phyloP scores from a whole-genome alignment of 2,113 vertebrate genomes.

The Platichthys stellatus region DNA sequence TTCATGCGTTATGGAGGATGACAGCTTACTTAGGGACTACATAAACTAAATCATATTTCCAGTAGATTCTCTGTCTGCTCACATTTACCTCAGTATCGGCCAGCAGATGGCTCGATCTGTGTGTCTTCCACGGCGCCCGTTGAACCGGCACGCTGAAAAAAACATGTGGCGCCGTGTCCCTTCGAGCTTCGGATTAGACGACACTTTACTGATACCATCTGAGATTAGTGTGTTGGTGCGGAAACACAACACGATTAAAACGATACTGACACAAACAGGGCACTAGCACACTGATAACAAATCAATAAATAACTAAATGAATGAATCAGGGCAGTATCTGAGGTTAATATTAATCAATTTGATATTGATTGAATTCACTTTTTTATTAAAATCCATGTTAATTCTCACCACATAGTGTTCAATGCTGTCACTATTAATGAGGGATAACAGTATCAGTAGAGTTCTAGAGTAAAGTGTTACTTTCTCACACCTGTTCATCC shows the following conservation, averaged over 20 bases:
- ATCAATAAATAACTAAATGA: neutral
- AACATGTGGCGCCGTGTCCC: slow-evolving; percentile 17
- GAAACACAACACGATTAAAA: slow-evolving; percentile 8
- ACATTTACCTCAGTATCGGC: slow-evolving; percentile 53
- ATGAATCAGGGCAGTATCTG: neutral
- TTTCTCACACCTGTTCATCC: no score
- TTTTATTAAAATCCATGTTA: neutral
- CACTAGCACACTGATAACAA: neutral
- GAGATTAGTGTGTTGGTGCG: slow-evolving; percentile 6
- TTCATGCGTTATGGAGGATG: slow-evolving; percentile 64
- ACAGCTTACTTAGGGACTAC: slow-evolving; percentile 75
- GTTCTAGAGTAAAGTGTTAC: no score
- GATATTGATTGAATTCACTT: neutral
- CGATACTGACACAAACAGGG: neutral
- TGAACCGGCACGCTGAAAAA: slow-evolving; percentile 29
- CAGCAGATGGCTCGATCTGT: slow-evolving; percentile 58
- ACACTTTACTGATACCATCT: slow-evolving; percentile 10
- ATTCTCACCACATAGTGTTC: neutral
- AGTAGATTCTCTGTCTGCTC: slow-evolving; percentile 63
- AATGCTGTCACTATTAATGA: no score
- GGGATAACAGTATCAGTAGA: no score
- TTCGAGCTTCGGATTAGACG: slow-evolving; percentile 10
- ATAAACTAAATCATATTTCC: slow-evolving; percentile 76
- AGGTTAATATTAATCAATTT: neutral
- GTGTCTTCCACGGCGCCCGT: slow-evolving; percentile 34